phyloP scores from a whole-genome alignment of 2,113 vertebrate species.

The Polyodon spathula region DNA sequence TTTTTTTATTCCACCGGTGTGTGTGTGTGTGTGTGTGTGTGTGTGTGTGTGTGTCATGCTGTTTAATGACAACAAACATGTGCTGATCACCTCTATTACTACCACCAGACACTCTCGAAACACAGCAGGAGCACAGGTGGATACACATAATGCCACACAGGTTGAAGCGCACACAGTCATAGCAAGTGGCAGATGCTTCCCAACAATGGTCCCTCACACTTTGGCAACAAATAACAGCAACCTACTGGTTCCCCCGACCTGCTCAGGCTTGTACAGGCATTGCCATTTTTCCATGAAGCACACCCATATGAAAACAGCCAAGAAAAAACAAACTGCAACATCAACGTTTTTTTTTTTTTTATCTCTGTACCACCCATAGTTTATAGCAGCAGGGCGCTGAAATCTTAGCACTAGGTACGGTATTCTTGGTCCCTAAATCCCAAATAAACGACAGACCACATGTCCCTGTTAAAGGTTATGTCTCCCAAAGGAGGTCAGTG shows the following conservation, averaged over 20 bases:
- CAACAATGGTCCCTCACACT: neutral
- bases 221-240: conserved; percentile 2
- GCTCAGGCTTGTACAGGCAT: conserved; percentile 9
- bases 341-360: conserved; percentile 27
- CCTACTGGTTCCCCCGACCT: conserved; percentile 16
- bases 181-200: conserved; percentile 12
- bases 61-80: conserved; percentile 7
- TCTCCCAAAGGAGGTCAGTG: neutral
- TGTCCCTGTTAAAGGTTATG: neutral
- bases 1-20: no score
- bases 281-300: conserved; percentile 18
- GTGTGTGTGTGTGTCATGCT: conserved; percentile 17
- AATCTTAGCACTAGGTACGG: conserved; percentile 11
- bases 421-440: neutral
- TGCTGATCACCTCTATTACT: conserved; percentile 3
- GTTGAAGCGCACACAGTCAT: neutral
- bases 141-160: conserved; percentile 13
- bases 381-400: conserved; percentile 27
- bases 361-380: conserved; percentile 17
- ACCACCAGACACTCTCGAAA: conserved; percentile 10
- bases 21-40: no score
- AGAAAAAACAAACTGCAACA: conserved; percentile 24
- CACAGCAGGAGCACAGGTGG: conserved; percentile 9
- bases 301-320: conserved; percentile 11
- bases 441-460: neutral